These are phyloP conservation scores for Agrotis exclamationis DNA, from an alignment of 2,888 invertebrate genomes.

Conservation along the genomic window DNA sequence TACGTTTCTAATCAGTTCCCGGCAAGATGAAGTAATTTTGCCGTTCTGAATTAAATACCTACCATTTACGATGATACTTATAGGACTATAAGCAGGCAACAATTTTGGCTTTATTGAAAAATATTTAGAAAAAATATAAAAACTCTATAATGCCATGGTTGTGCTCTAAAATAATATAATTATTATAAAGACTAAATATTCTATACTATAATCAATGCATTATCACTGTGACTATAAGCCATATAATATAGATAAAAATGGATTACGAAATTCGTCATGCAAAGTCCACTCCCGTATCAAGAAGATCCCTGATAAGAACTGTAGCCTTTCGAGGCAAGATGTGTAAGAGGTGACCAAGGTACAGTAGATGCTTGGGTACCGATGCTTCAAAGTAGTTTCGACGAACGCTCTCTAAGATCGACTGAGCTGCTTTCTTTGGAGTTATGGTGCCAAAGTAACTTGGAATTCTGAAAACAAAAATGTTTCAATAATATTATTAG, in stretches of 20 bases:
- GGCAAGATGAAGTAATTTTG: constrained; percentile 3
- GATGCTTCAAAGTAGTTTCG: constrained; percentile 92
- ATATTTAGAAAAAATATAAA: neutral
- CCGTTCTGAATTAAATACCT: neutral
- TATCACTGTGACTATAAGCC: constrained; percentile 39
- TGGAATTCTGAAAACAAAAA: constrained; percentile 88
- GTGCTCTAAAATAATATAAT: neutral
- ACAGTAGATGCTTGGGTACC: constrained; percentile 92
- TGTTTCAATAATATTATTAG: neutral
- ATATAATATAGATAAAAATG: constrained; percentile 15
- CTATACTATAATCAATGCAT: constrained; percentile 34
- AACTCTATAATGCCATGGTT: constrained; percentile 5
- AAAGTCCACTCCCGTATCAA: constrained; percentile 93
- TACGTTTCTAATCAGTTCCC: constrained; percentile 36
- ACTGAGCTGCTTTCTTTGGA: constrained; percentile 90
- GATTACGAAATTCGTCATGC: constrained; percentile 77
- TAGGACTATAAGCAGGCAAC: neutral
- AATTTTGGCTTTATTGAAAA: neutral
- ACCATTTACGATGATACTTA: neutral
- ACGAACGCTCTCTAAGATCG: constrained; percentile 92
- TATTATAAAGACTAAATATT: constrained; percentile 14
- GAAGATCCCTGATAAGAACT: constrained; percentile 91
- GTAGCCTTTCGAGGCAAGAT: constrained; percentile 92
- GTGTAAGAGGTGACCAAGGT: constrained; percentile 91
- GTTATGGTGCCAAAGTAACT: constrained; percentile 93